phyloP scores from a whole-genome alignment of 2,888 invertebrate species.

The Trichopoda pennipes region DNA sequence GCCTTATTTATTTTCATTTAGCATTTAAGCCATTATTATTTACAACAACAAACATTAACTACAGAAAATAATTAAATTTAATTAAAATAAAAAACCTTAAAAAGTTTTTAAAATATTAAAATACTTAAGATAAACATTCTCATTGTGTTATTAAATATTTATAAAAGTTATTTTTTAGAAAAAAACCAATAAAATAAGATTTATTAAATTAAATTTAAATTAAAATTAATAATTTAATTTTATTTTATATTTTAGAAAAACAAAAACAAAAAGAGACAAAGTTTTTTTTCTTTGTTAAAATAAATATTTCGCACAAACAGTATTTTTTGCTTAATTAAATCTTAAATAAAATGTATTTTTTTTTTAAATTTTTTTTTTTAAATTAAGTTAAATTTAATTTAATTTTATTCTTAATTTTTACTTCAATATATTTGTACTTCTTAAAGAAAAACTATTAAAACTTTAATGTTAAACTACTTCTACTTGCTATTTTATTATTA shows the following conservation, averaged over 20 bases:
- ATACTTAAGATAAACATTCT: constrained; percentile 50
- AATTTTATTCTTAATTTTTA: constrained; percentile 37
- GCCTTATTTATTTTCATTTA: constrained; percentile 67
- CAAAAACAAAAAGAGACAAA: neutral
- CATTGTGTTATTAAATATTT: constrained; percentile 50
- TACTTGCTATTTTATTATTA: constrained; percentile 20
- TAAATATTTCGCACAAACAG: constrained; percentile 73
- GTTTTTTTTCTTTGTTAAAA: constrained; percentile 30
- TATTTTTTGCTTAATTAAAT: constrained; percentile 74
- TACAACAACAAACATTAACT: constrained; percentile 9
- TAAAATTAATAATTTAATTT: constrained; percentile 8
- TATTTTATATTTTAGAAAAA: constrained; percentile 20
- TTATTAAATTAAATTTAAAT: constrained; percentile 23
- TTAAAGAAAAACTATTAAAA: constrained; percentile 11
- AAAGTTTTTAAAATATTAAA: constrained; percentile 12
- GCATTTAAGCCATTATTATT: constrained; percentile 30
- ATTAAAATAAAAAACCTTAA: constrained; percentile 27
- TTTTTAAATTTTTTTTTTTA: constrained; percentile 31
- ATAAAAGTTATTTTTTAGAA: constrained; percentile 23
- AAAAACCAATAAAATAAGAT: constrained; percentile 22
- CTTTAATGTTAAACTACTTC: constrained; percentile 43
- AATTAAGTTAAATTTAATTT: constrained; percentile 31
- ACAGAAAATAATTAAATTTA: constrained; percentile 18
- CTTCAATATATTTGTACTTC: constrained; percentile 34
- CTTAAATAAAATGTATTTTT: constrained; percentile 46